Conservation (phyloP, 1,140 invertebrate genomes). For the Drosophila rufa region DNA sequence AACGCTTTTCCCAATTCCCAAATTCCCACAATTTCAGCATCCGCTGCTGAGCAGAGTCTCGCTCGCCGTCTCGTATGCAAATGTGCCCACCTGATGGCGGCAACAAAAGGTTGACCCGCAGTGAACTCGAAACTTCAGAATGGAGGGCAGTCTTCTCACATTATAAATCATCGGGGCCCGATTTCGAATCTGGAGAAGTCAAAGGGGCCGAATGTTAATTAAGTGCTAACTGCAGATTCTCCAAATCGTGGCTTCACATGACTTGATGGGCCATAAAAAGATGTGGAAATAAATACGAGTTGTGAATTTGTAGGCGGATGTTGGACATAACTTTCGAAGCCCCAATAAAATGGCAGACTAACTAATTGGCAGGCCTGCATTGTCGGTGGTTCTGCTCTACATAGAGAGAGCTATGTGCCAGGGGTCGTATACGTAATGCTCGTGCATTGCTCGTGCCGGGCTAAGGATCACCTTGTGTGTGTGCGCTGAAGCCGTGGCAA, state of each 20-base stretch:
- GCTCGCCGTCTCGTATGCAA: conserved; percentile 30
- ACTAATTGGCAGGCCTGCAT: conserved; percentile 4
- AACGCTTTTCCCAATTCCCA: conserved; percentile 37
- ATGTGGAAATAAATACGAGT: conserved; percentile 21
- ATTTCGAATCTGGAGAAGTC: conserved; percentile 34
- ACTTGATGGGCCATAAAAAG: conserved; percentile 65
- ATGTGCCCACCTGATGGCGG: conserved; percentile 36
- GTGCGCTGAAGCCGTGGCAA: conserved; percentile 1
- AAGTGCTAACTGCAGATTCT: conserved; percentile 63
- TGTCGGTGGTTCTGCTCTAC: conserved; percentile 37
- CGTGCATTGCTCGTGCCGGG: background rate
- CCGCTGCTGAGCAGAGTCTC: conserved; percentile 4
- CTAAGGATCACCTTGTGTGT: conserved; percentile 13
- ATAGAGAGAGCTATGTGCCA: conserved; percentile 21
- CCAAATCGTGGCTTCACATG: conserved; percentile 56
- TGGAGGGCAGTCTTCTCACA: conserved; percentile 34
- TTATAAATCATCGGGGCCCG: conserved; percentile 45
- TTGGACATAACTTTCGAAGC: conserved; percentile 2
- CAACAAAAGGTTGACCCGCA: conserved; percentile 38
- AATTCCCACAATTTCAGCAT: conserved; percentile 54
- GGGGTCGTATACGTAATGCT: conserved; percentile 19
- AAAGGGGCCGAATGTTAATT: conserved; percentile 60
- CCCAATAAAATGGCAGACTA: conserved; percentile 47
- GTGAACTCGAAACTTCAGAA: conserved; percentile 42
- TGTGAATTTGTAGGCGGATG: conserved; percentile 58